These are phyloP conservation scores for Epinephelus malabaricus DNA, from an alignment of 2,797 vertebrate species.

Conservation along the genomic window DNA sequence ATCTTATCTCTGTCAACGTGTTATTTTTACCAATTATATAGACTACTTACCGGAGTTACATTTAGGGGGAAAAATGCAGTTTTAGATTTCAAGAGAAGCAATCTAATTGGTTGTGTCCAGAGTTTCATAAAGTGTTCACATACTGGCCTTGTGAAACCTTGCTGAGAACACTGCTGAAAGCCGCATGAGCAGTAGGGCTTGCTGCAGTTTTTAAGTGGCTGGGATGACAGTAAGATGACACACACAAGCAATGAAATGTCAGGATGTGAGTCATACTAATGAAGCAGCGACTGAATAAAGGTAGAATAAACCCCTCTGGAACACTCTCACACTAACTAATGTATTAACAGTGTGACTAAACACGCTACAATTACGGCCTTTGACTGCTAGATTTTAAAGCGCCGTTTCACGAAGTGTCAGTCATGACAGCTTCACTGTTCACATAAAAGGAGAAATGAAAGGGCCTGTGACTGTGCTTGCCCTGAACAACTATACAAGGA, in stretches of 20 bases:
- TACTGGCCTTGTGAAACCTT: slow-evolving; percentile 18
- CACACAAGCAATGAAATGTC: slow-evolving; percentile 56
- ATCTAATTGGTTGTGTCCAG: slow-evolving; percentile 26
- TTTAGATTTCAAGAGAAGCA: slow-evolving; percentile 5
- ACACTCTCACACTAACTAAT: slow-evolving; percentile 53
- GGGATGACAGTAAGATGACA: slow-evolving; percentile 64
- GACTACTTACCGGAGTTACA: background rate
- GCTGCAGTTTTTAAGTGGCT: slow-evolving; percentile 51
- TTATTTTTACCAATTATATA: slow-evolving; percentile 12
- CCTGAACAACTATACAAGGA: slow-evolving; percentile 42
- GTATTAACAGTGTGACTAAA: slow-evolving; percentile 64
- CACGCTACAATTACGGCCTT: slow-evolving; percentile 50
- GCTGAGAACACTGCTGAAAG: slow-evolving; percentile 19
- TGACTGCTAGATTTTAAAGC: slow-evolving; percentile 57
- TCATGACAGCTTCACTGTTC: slow-evolving; percentile 59
- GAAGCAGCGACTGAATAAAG: slow-evolving; percentile 57
- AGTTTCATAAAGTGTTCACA: slow-evolving; percentile 28
- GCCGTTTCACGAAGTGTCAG: slow-evolving; percentile 58
- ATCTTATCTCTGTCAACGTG: background rate
- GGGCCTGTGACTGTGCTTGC: slow-evolving; percentile 43
- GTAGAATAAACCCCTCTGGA: slow-evolving; percentile 52
- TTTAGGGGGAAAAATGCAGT: background rate
- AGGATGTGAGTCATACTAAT: slow-evolving; percentile 69
- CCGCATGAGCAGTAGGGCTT: slow-evolving; percentile 22
- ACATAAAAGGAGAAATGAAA: slow-evolving; percentile 61